Evolutionary conservation across 1,140 invertebrate species (phyloP).

Genomic region (Bombus cullumanus): DNA sequence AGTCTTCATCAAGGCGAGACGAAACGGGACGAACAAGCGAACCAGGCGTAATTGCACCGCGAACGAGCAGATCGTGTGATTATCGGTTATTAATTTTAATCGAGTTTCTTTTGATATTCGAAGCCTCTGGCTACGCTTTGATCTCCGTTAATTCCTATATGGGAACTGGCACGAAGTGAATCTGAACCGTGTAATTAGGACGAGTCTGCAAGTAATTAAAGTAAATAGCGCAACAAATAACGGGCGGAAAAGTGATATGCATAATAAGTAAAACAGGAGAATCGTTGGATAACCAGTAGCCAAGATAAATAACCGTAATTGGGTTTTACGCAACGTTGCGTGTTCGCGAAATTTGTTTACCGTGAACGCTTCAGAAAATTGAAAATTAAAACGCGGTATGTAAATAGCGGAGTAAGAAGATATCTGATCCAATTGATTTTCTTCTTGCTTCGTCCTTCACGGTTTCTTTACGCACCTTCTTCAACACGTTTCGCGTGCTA

Average conservation of each 20-base stretch:
- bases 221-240: slow-evolving; percentile 11
- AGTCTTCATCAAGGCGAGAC: background rate
- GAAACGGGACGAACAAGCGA: background rate
- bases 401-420: background rate
- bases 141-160: background rate
- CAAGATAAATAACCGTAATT: slow-evolving; percentile 7
- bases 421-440: background rate
- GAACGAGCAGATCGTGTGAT: slow-evolving; percentile 7
- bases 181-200: slow-evolving; percentile 17
- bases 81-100: slow-evolving; percentile 51
- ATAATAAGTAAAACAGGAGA: background rate
- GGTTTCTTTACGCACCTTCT: background rate
- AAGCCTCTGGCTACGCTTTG: background rate
- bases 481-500: too few species aligned
- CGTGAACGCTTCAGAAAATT: background rate
- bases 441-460: background rate
- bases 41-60: background rate
- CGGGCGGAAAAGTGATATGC: background rate
- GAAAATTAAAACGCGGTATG: background rate
- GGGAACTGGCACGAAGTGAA: background rate
- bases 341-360: background rate
- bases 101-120: background rate
- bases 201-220: background rate
- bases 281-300: too few species aligned
- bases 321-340: background rate